Evolutionary conservation across 2,113 vertebrate genomes (phyloP), one percentile per base, ranked within the genome.

Genomic region (Tonatia bakeri): DNA sequence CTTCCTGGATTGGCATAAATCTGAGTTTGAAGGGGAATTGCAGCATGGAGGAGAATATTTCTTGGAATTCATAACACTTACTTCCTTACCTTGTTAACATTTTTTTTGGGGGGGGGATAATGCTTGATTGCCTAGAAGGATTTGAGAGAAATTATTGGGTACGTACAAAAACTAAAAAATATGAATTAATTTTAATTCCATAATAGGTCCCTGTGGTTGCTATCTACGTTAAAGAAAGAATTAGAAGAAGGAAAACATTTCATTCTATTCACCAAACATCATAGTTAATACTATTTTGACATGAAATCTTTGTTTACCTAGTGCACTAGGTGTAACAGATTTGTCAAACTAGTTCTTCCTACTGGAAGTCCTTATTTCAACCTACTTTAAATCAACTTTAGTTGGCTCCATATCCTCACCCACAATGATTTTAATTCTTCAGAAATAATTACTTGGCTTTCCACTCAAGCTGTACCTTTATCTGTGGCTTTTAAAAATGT

Each of bases 331-430:
- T 80, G 72, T 95, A 97, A 97, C 96, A 97, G 92, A 72, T 97
- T 98, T 97, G 95, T 98, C 93, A 98, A 97, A 97, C 38, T 91
- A 97, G 69, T 38, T 97, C 90, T 97, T 98, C 97, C 96, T 97
- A 91, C 80, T 12, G 77, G 86, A 97, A 70, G n/a, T 97, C 94
- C 82, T 69, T 19, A 82, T 98, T 97, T 98, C 97, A 98, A 96
- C n/a, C 94, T 94, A 54, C 14, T 52, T 96, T 97, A 98, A 97
- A 59, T 92, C 94, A 98, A 97, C 92, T 79, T 95, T 19, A 97
- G 61, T 87, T 95, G 96, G 83, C 75, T 98, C n/a, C 40, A 13
- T 38, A 96, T 9, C 16, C 52, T 95, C 19, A 43, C 85, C 59
- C 64, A 96, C 80, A 96, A 65, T 45, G 93, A 83, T 79, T 97